phyloP scores from a whole-genome alignment of 53 echinoderm and acorn worm species.

The Luidia sarsii region DNA sequence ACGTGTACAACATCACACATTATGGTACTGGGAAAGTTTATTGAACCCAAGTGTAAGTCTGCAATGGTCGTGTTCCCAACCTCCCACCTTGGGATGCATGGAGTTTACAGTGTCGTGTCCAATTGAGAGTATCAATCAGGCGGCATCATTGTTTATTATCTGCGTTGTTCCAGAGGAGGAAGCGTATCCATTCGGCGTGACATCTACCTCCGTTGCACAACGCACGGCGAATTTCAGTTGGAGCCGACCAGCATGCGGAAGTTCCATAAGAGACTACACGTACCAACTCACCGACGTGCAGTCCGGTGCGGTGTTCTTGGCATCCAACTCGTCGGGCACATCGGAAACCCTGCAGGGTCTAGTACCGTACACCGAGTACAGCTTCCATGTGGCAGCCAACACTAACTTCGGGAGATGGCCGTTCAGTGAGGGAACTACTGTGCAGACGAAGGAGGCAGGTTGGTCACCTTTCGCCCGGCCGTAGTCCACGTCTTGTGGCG shows the following conservation, averaged over 20 bases:
- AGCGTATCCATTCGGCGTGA: background rate
- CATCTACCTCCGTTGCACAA: background rate
- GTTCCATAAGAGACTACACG: conserved; percentile 15
- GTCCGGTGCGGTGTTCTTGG: background rate
- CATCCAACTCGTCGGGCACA: no score
- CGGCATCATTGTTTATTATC: no score
- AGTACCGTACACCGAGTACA: conserved; percentile 52
- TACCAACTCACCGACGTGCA: background rate
- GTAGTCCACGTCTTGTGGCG: no score
- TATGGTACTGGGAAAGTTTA: no score
- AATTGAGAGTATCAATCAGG: no score
- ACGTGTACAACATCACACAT: no score
- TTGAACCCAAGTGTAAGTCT: no score
- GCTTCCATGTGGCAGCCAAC: conserved; percentile 44
- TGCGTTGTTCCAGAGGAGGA: no score
- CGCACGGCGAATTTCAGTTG: conserved; percentile 15
- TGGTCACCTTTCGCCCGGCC: background rate
- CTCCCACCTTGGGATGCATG: no score
- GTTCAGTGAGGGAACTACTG: background rate
- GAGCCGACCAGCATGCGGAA: conserved; percentile 29
- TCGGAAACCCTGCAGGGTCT: background rate
- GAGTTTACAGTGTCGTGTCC: no score
- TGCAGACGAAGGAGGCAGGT: conserved; percentile 8
- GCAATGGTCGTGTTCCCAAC: no score
- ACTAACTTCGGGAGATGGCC: background rate